Evolutionary conservation across 2,888 invertebrate genomes (phyloP).

Genomic region (Selenia dentaria): DNA sequence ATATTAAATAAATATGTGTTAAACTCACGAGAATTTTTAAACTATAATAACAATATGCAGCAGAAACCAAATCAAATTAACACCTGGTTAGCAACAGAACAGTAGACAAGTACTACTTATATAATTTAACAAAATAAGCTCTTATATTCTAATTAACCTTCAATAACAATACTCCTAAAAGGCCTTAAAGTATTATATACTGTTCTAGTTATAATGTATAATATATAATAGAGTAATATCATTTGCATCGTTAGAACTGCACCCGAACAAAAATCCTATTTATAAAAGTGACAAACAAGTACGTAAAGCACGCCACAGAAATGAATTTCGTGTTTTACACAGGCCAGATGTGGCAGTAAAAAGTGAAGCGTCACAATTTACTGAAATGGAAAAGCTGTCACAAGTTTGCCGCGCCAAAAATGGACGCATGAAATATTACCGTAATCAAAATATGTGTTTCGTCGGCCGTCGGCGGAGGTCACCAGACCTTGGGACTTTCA

Average conservation of each 20-base stretch:
- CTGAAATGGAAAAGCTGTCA: conserved; percentile 53
- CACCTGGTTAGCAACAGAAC: no score
- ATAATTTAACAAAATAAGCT: no score
- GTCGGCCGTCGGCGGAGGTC: conserved; percentile 22
- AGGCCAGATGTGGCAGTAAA: conserved; percentile 43
- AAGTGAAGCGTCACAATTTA: conserved; percentile 57
- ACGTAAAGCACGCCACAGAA: conserved; percentile 23
- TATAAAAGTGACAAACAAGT: conserved; percentile 2
- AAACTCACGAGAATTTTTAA: no score
- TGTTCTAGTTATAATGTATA: no score
- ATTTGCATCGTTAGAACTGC: conserved; percentile 4
- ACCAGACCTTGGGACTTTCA: conserved; percentile 18
- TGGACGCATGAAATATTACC: conserved; percentile 54
- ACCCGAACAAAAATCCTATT: conserved; percentile 6
- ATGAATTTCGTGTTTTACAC: conserved; percentile 47
- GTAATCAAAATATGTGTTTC: conserved; percentile 51
- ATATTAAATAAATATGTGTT: no score
- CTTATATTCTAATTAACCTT: no score
- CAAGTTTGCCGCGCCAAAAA: conserved; percentile 50
- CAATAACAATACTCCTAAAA: no score
- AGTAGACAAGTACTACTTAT: no score
- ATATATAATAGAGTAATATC: no score
- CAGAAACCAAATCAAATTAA: no score
- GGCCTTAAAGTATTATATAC: no score
- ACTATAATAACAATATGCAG: no score